Base-by-base conservation (phyloP, 1,140 invertebrate species). In the Augochlora pura region DNA sequence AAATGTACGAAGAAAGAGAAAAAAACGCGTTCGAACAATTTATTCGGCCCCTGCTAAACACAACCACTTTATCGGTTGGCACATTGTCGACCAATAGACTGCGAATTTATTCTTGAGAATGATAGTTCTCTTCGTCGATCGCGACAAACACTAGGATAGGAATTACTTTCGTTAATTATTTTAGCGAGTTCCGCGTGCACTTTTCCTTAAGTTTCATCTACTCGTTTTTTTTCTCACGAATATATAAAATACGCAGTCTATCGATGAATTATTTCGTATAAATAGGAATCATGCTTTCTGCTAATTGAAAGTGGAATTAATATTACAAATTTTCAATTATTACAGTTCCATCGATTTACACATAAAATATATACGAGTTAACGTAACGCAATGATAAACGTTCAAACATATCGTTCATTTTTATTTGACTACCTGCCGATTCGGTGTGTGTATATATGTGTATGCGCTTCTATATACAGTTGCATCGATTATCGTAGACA, bases 41-140 rank as follows among this genome's bases (percentile, higher is more conserved):
- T 54, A 66, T 27, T 57, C n/a, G 38, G 42, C 21, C 14, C 25
- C 25, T 68, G 54, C 39, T 59, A n/a, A n/a, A 23, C 74, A 73
- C 59, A 85, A 81, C 77, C 77, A 80, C n/a, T 46, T 49, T 21
- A 66, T 64, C 59, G 71, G 39, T 86, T 75, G 80, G 75, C 72
- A 86, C 80, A 74, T 85, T 25, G 42, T 71, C 42, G 27, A 69
- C 18, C 32, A 59, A 63, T 46, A 32, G 32, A 32, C 32, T 32
- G 32, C 32, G 32, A 32, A 32, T 32, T 32, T 32, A 4, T 32
- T 32, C 32, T 32, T 32, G 1, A 32, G 4, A 32, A 32, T 32
- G 32, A 32, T 2, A 32, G 32, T 32, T 1, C 4, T 32, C 32
- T 32, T 32, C 32, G 32, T 32, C 32, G 32, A 32, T 32, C 4